Evolutionary conservation across 1,140 invertebrate species (phyloP).

Genomic region (Apis dorsata): DNA sequence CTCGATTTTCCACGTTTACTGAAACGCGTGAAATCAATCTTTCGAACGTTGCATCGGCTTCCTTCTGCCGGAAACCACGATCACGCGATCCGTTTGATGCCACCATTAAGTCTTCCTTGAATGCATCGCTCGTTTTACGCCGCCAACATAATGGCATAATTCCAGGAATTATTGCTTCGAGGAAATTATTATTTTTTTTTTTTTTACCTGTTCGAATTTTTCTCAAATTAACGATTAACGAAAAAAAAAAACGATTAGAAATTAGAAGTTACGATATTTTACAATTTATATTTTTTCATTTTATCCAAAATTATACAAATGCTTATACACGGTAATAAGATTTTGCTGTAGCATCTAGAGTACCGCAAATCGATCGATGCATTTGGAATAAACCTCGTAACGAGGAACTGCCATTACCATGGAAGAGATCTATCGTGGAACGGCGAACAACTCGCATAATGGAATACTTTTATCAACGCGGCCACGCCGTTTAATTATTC

Average conservation of each 20-base stretch:
- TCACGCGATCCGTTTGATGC: background rate
- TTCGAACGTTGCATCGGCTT: background rate
- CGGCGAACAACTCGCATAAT: slow-evolving; percentile 69
- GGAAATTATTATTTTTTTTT: too few species aligned
- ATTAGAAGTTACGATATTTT: too few species aligned
- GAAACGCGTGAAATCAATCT: slow-evolving; percentile 29
- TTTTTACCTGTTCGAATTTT: too few species aligned
- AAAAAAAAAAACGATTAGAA: too few species aligned
- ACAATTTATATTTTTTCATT: background rate
- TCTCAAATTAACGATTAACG: too few species aligned
- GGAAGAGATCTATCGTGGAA: slow-evolving; percentile 52
- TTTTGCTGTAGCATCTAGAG: background rate
- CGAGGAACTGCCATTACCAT: slow-evolving; percentile 71
- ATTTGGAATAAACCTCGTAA: slow-evolving; percentile 59
- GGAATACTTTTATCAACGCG: slow-evolving; percentile 73
- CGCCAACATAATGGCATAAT: too few species aligned
- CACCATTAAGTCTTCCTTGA: too few species aligned
- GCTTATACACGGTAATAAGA: slow-evolving; percentile 13
- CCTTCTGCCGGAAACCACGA: background rate
- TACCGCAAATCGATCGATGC: slow-evolving; percentile 45
- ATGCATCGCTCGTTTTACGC: too few species aligned
- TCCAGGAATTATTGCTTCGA: too few species aligned
- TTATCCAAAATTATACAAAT: background rate
- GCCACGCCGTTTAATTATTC: slow-evolving; percentile 70
- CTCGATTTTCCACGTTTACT: slow-evolving; percentile 43